A percentile compares a stretch with the other conserved stretches of the same genome.
Conservation (phyloP, 2,113 vertebrate genomes). For the Pholis gunnellus region DNA sequence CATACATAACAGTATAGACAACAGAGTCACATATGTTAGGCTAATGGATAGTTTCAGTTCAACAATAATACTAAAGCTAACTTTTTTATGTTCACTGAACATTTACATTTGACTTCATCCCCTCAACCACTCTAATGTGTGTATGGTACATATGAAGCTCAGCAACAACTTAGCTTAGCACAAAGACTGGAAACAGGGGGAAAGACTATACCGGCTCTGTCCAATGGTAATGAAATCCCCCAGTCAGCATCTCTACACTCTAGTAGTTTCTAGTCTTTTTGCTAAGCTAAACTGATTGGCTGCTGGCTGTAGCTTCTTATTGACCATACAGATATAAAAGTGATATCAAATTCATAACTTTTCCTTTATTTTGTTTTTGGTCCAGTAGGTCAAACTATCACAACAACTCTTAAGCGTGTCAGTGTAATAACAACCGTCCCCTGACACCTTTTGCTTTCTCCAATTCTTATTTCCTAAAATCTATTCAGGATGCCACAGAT, state of each 20-base stretch:
- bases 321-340: not conserved
- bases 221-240: not conserved
- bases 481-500: slow-evolving; percentile 16
- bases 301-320: too few species aligned
- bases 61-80: not conserved
- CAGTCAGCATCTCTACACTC: not conserved
- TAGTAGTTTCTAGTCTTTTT: not conserved
- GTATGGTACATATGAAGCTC: not conserved
- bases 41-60: not conserved
- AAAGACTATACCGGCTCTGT: not conserved
- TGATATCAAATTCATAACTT: not conserved
- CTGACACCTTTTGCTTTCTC: not conserved
- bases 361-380: not conserved
- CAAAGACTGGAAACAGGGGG: not conserved
- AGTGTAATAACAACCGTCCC: not conserved
- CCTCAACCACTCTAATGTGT: too few species aligned
- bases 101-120: not conserved
- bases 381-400: not conserved
- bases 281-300: too few species aligned
- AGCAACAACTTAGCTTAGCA: not conserved
- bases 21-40: not conserved
- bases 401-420: not conserved
- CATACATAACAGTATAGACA: not conserved
- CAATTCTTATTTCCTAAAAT: not conserved
- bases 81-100: not conserved